phyloP scores from a whole-genome alignment of 2,888 invertebrate species.

The Eupithecia subumbrata region DNA sequence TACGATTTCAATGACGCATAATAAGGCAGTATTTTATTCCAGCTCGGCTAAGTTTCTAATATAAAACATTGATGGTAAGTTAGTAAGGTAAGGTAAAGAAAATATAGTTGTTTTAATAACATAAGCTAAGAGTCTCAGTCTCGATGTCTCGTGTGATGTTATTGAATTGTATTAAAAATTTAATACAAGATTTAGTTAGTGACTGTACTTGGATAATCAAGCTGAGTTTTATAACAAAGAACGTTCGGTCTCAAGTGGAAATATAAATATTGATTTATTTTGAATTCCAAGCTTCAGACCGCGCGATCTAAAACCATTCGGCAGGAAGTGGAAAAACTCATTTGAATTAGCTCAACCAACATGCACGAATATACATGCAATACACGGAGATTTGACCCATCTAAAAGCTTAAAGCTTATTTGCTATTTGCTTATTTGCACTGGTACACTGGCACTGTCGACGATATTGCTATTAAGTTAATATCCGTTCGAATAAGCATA shows the following conservation, averaged over 20 bases:
- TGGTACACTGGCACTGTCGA: neutral
- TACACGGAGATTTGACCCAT: neutral
- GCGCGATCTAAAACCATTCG: neutral
- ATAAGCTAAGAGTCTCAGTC: neutral
- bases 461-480: neutral
- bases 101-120: neutral
- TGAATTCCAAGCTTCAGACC: neutral
- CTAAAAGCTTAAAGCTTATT: too few relatives aligned
- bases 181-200: neutral
- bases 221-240: neutral
- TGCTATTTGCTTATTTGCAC: too few relatives aligned
- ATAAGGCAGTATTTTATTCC: slow-evolving; percentile 44
- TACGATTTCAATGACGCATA: slow-evolving; percentile 50
- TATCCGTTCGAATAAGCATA: slow-evolving; percentile 17
- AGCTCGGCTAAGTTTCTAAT: slow-evolving; percentile 17
- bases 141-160: neutral
- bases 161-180: neutral
- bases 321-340: neutral
- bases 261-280: too few relatives aligned
- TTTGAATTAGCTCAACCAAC: neutral
- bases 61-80: neutral
- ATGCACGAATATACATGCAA: too few relatives aligned
- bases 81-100: neutral
- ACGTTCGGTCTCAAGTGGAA: neutral
- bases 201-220: neutral